Evolutionary conservation across 2,113 vertebrate genomes (phyloP).

Genomic region (Epinephelus cyanopodus): DNA sequence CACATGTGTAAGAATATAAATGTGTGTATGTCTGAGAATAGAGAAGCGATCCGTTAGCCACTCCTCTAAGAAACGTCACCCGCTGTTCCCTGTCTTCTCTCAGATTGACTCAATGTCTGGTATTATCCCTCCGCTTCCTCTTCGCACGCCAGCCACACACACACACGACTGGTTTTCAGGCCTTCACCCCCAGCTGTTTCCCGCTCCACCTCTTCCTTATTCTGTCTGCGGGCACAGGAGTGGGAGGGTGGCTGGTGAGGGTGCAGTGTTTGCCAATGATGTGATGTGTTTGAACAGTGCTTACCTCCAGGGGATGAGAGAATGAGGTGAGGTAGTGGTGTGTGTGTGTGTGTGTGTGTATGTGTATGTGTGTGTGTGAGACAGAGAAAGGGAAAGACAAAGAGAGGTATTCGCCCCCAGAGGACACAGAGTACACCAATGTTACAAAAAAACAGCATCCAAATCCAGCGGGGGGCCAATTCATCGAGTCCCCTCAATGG

Average conservation of each 20-base stretch:
- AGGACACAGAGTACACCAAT: slow-evolving; percentile 38
- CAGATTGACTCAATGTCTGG: slow-evolving; percentile 47
- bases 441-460: slow-evolving; percentile 34
- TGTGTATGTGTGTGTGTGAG: slow-evolving; percentile 2
- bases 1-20: not conserved
- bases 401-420: slow-evolving; percentile 54
- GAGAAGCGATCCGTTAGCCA: not conserved
- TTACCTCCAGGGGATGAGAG: slow-evolving; percentile 62
- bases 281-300: slow-evolving; percentile 74
- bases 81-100: slow-evolving; percentile 35
- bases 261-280: slow-evolving; percentile 66
- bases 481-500: slow-evolving; percentile 20
- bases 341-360: slow-evolving; percentile 11
- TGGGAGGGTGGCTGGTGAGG: slow-evolving; percentile 26
- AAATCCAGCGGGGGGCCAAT: slow-evolving; percentile 46
- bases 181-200: not conserved
- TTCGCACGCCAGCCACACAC: slow-evolving; percentile 15
- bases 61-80: not conserved
- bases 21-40: slow-evolving; percentile 4
- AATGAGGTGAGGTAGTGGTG: slow-evolving; percentile 46
- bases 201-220: slow-evolving; percentile 50
- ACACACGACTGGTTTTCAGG: slow-evolving; percentile 10
- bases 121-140: slow-evolving; percentile 44
- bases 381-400: slow-evolving; percentile 37
- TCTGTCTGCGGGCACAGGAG: slow-evolving; percentile 17